Percentiles rank a stretch among this genome's conserved stretches.
Evolutionary conservation across 2,113 vertebrate genomes (phyloP).

Genomic region (Xerus inauris): DNA sequence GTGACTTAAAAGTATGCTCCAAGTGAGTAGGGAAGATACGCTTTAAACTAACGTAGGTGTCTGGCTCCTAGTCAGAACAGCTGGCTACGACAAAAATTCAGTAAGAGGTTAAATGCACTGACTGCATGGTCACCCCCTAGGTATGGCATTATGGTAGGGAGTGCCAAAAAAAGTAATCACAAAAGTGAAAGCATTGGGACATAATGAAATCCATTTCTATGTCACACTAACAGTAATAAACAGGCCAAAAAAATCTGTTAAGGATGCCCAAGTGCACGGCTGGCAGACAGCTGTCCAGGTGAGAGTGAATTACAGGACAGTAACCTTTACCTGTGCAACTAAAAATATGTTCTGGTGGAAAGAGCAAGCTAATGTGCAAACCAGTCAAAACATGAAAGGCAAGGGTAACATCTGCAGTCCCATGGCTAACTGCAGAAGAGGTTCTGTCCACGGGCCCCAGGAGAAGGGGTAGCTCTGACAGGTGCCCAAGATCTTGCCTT

Average conservation of each 20-base stretch:
- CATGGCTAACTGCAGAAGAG: background rate
- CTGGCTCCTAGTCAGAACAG: background rate
- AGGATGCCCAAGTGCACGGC: background rate
- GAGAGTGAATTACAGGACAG: background rate
- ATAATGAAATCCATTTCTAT: background rate
- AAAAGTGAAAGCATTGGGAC: background rate
- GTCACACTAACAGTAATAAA: background rate
- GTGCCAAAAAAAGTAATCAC: background rate
- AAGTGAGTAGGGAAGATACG: background rate
- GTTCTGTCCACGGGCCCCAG: background rate
- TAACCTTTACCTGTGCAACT: background rate
- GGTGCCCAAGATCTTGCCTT: background rate
- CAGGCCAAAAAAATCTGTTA: background rate
- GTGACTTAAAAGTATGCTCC: background rate
- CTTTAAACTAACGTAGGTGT: too few relatives aligned
- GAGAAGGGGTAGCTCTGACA: background rate
- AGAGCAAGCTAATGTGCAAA: background rate
- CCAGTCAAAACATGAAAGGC: background rate
- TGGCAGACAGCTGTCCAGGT: background rate
- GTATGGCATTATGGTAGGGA: background rate
- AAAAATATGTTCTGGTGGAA: background rate
- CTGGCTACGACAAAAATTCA: background rate
- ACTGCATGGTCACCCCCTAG: background rate
- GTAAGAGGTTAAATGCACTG: background rate
- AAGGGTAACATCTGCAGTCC: background rate